phyloP scores from a whole-genome alignment of 1,140 invertebrate genomes.

The Danaus plexippus region DNA sequence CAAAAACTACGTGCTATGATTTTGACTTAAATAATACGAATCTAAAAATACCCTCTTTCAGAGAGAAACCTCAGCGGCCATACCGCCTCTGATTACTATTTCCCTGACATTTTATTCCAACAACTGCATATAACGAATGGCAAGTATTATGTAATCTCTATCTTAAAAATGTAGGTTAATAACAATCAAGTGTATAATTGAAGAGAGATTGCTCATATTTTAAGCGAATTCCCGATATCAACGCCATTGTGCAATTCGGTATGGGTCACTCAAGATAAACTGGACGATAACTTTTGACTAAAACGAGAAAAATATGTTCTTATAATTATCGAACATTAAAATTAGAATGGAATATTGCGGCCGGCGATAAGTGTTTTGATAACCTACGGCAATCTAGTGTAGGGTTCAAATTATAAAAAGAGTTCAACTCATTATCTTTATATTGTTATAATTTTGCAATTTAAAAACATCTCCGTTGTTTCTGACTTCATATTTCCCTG shows the following conservation, averaged over 20 bases:
- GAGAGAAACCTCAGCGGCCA: too few relatives aligned
- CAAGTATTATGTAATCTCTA: constrained; percentile 9
- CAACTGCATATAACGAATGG: constrained; percentile 1
- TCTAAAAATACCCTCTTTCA: too few relatives aligned
- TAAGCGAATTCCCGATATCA: constrained; percentile 34
- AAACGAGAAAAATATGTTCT: constrained; percentile 31
- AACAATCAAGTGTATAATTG: constrained; percentile 11
- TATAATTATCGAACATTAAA: constrained; percentile 32
- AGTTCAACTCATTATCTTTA: constrained; percentile 1
- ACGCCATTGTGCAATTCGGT: constrained; percentile 32
- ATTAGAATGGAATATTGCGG: constrained; percentile 31
- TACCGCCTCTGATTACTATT: too few relatives aligned
- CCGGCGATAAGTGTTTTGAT: constrained; percentile 29
- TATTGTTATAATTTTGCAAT: too few relatives aligned
- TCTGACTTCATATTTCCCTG: too few relatives aligned
- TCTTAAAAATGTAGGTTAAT: constrained; percentile 24
- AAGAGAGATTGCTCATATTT: constrained; percentile 13
- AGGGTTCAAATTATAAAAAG: constrained; percentile 7
- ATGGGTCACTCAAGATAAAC: constrained; percentile 37
- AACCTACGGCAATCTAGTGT: constrained; percentile 33
- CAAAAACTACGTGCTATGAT: too few relatives aligned
- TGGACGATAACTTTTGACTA: constrained; percentile 31
- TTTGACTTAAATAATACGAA: too few relatives aligned
- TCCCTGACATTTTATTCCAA: too few relatives aligned
- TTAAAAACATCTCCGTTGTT: too few relatives aligned